phyloP scores from a whole-genome alignment of 2,797 vertebrate species.

The Sebastes trivittatus region DNA sequence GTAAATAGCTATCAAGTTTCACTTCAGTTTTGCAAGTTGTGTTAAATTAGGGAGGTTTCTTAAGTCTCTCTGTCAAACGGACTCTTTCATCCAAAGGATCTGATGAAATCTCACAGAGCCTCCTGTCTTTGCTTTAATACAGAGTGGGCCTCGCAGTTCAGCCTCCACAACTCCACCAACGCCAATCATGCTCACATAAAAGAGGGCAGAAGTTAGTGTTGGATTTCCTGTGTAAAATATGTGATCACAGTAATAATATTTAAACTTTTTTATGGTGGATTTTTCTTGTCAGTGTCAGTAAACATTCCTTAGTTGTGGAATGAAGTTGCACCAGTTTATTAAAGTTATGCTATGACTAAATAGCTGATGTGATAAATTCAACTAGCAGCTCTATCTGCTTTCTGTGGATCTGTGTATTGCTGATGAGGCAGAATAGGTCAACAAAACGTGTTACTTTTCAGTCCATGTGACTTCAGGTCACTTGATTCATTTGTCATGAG shows the following conservation, averaged over 20 bases:
- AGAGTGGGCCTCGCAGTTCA: constrained; percentile 28
- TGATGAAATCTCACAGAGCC: constrained; percentile 56
- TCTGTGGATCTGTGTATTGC: neutral
- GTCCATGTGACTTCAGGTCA: constrained; percentile 2
- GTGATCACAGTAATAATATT: constrained; percentile 17
- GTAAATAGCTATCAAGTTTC: constrained; percentile 18
- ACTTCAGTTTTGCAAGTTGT: constrained; percentile 28
- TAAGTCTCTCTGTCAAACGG: constrained; percentile 50
- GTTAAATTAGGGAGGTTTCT: constrained; percentile 34
- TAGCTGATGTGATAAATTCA: neutral
- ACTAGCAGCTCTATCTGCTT: constrained; percentile 24
- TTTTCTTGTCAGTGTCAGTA: neutral
- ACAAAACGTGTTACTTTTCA: neutral
- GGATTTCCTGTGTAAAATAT: constrained; percentile 8
- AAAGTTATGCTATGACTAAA: neutral
- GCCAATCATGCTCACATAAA: constrained; percentile 33
- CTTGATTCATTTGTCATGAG: constrained; percentile 1
- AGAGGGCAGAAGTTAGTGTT: constrained; percentile 20
- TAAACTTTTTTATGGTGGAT: constrained; percentile 2
- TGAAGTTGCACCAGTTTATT: neutral
- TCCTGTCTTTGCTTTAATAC: constrained; percentile 49
- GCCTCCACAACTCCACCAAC: neutral
- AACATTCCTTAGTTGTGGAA: neutral
- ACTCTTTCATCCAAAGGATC: constrained; percentile 49
- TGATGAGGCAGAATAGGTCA: neutral